Percentiles rank a stretch among this genome's conserved stretches.
phyloP scores from a whole-genome alignment of 2,888 invertebrate species.

The Parnassius orleans region DNA sequence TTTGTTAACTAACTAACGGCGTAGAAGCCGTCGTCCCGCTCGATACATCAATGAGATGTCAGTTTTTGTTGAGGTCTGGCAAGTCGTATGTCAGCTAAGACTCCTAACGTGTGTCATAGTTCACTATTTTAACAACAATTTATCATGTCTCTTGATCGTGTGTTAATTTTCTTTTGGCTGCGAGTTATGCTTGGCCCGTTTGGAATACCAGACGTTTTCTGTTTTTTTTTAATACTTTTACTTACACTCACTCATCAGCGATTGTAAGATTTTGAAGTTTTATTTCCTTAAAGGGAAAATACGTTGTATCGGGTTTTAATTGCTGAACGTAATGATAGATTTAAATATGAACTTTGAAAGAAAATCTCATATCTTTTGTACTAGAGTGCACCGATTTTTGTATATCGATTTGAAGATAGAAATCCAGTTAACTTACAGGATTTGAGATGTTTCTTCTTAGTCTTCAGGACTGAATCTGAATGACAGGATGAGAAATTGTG shows the following conservation, averaged over 20 bases:
- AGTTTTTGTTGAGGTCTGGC: constrained; percentile 59
- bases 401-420: too few relatives aligned
- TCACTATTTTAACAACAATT: constrained; percentile 68
- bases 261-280: neutral
- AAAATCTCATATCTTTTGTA: too few relatives aligned
- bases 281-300: neutral
- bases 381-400: too few relatives aligned
- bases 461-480: too few relatives aligned
- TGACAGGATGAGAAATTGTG: too few relatives aligned
- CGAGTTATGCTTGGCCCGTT: constrained; percentile 38
- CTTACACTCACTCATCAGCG: constrained; percentile 3
- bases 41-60: constrained; percentile 73
- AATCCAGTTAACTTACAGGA: too few relatives aligned
- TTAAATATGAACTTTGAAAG: too few relatives aligned
- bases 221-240: constrained; percentile 8
- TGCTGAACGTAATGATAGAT: too few relatives aligned
- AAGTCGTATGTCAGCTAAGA: constrained; percentile 44
- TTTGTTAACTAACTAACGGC: constrained; percentile 70
- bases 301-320: too few relatives aligned
- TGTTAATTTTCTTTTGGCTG: constrained; percentile 45
- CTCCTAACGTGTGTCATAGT: constrained; percentile 64
- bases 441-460: too few relatives aligned
- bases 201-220: constrained; percentile 22
- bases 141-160: constrained; percentile 54
- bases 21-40: constrained; percentile 57